phyloP scores from a whole-genome alignment of 2,113 vertebrate genomes.

The Melanotaenia duboulayi region DNA sequence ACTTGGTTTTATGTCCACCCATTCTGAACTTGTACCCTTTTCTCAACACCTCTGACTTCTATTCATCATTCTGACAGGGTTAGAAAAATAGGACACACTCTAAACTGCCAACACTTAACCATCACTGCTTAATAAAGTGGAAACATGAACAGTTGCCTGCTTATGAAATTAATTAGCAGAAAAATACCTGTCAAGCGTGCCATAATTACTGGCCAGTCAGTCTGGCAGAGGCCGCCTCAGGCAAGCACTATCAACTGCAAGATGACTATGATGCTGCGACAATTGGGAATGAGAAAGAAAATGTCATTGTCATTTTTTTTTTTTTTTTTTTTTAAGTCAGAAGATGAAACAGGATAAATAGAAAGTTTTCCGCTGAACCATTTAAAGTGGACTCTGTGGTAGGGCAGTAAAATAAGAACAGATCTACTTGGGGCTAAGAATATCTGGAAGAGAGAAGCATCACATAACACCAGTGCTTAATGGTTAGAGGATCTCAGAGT shows the following conservation, averaged over 20 bases:
- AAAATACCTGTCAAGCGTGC: constrained; percentile 65
- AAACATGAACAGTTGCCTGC: constrained; percentile 52
- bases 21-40: neutral
- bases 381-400: too few relatives aligned
- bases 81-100: constrained; percentile 29
- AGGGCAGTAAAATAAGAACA: too few relatives aligned
- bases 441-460: too few relatives aligned
- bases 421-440: too few relatives aligned
- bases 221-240: constrained; percentile 30
- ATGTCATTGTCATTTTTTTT: neutral
- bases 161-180: constrained; percentile 72
- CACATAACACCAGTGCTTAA: too few relatives aligned
- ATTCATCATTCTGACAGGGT: constrained; percentile 9
- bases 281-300: neutral
- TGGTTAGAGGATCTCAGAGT: too few relatives aligned
- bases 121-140: constrained; percentile 52
- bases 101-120: constrained; percentile 44
- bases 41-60: neutral
- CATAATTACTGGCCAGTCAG: constrained; percentile 63
- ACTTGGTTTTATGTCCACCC: neutral
- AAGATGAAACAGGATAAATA: too few relatives aligned
- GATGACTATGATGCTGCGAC: constrained; percentile 21
- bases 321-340: too few relatives aligned
- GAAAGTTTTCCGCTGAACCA: too few relatives aligned
- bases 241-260: constrained; percentile 24